Base-by-base conservation (phyloP, 1,140 invertebrate genomes). In the Colletes latitarsis region DNA sequence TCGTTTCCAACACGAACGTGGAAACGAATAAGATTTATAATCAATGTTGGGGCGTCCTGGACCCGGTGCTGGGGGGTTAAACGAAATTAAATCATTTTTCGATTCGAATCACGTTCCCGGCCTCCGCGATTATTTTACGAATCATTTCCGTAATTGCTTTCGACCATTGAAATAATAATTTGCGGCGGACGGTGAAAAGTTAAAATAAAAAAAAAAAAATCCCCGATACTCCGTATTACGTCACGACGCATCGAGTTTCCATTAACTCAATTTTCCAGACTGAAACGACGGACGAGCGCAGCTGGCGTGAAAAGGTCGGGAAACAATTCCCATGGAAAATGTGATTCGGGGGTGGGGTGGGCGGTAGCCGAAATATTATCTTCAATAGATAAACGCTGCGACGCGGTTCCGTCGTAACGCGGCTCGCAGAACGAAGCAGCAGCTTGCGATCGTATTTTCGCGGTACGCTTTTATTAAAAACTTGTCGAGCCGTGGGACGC, bases 371-470 rank as follows among this genome's bases (percentile, higher is more conserved):
- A 77, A 77, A 69, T 69, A 41, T 68, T 43, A 53, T 70, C 12
- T 77, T 43, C 76, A 30, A 53, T 46, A 52, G 76, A 39, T 19
- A 53, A 70, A 77, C 14, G 30, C 12, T 1, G 66, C 15, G 15
- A 6, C 63, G 41, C 41, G 49, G 4, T 19, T n/a, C 41, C 57
- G 19, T 30, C 17, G 57, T 30, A 49, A 49, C 49, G 49, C 49
- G 49, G 57, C 57, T 21, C 19, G 57, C 8, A 30, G 12, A 8
- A 17, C 58, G 43, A 49, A 52, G 39, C 55, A 21, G 57, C 72
- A 57, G 71, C 72, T 30, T 74, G 74, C 52, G 12, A 70, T 52
- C 66, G 66, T 70, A 62, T 70, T 77, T 70, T 49, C 53, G 49
- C 17, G 14, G 4, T 0, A 6, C 1, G 9, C 15, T 71, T 78